Conservation (phyloP, 2,113 vertebrate genomes). For the Colius striatus region DNA sequence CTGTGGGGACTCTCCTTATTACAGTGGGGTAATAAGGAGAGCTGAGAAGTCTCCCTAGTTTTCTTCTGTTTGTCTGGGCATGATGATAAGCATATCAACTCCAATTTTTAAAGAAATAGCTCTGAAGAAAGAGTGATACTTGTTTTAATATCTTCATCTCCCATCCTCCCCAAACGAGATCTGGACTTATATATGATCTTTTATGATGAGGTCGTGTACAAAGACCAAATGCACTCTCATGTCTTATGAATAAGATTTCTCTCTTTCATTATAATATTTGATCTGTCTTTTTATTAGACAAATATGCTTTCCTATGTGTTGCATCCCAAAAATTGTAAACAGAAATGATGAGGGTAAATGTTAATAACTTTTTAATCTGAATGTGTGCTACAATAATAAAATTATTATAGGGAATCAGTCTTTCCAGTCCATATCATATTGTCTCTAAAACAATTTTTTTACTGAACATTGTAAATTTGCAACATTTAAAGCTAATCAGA, state of each 20-base stretch:
- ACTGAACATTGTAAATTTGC: not conserved
- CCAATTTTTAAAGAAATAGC: not conserved
- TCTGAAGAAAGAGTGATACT: not conserved
- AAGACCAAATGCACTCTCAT: not conserved
- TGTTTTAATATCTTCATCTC: not conserved
- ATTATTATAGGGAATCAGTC: not conserved
- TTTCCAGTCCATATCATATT: not conserved
- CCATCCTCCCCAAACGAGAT: not conserved
- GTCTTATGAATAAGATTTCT: not conserved
- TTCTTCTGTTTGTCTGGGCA: not conserved
- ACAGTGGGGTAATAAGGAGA: not conserved
- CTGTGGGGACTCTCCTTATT: not conserved
- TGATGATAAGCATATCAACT: not conserved
- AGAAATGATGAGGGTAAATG: not conserved
- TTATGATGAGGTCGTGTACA: not conserved
- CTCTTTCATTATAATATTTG: not conserved
- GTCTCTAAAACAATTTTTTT: not conserved
- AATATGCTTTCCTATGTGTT: not conserved
- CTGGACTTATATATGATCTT: not conserved
- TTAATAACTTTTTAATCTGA: not conserved
- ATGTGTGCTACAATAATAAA: not conserved
- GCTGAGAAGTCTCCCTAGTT: not conserved
- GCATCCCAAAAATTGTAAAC: not conserved
- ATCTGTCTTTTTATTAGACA: not conserved
- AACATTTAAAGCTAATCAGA: not conserved